phyloP scores from a whole-genome alignment of 1,140 invertebrate species.

The Neelides sp. region DNA sequence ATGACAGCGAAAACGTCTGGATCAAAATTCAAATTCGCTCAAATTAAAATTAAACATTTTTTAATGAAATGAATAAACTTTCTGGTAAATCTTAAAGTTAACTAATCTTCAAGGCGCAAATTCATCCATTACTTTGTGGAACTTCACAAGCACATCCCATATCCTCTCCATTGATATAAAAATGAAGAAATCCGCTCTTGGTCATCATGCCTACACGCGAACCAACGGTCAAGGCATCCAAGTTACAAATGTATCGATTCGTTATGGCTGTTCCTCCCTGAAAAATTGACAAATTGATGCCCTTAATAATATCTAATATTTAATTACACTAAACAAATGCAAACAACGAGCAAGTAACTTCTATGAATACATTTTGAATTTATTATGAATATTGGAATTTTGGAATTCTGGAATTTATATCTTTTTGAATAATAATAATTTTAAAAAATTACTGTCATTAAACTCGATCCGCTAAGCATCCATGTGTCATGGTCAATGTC shows the following conservation, averaged over 20 bases:
- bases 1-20: slow-evolving; percentile 78
- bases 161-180: slow-evolving; percentile 79
- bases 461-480: slow-evolving; percentile 70
- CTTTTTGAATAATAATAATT: no score
- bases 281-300: slow-evolving; percentile 40
- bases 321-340: no score
- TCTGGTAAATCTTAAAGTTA: no score
- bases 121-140: slow-evolving; percentile 43
- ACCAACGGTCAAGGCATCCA: slow-evolving; percentile 62
- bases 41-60: no score
- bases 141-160: slow-evolving; percentile 71
- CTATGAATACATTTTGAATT: no score
- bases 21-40: slow-evolving; percentile 18
- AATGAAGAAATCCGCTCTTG: slow-evolving; percentile 66
- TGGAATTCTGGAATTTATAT: no score
- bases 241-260: slow-evolving; percentile 68
- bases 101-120: background rate
- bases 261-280: slow-evolving; percentile 68
- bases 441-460: slow-evolving; percentile 36
- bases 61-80: no score
- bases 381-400: no score
- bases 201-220: slow-evolving; percentile 77
- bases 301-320: no score
- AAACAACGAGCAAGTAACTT: no score
- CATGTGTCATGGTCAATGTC: slow-evolving; percentile 84